phyloP scores from a whole-genome alignment of 1,140 invertebrate species.

The Gryon sp. region DNA sequence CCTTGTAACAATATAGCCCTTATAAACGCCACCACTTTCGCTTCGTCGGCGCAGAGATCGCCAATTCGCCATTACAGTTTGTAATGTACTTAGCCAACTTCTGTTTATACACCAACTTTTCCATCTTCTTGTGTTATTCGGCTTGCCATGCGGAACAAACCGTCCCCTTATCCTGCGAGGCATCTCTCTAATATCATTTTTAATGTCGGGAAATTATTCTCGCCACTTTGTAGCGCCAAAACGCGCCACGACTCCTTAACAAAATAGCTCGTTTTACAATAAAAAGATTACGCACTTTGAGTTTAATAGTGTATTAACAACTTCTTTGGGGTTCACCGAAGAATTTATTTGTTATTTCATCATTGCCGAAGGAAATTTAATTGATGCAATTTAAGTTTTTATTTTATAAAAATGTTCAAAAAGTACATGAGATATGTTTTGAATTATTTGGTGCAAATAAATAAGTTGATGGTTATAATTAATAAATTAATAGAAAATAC shows the following conservation, averaged over 20 bases:
- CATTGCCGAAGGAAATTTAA: too few relatives aligned
- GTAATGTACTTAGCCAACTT: conserved; percentile 80
- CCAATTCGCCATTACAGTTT: conserved; percentile 78
- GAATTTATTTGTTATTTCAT: too few relatives aligned
- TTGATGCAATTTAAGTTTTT: too few relatives aligned
- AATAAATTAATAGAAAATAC: too few relatives aligned
- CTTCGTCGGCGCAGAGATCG: conserved; percentile 63
- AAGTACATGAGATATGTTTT: too few relatives aligned
- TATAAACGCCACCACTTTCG: conserved; percentile 74
- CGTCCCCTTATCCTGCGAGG: conserved; percentile 71
- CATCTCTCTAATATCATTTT: conserved; percentile 76
- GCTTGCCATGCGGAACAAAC: conserved; percentile 64
- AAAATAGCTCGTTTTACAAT: conserved; percentile 34
- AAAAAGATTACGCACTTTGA: too few relatives aligned
- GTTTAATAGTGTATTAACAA: conserved; percentile 35
- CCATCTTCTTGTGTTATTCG: too few relatives aligned
- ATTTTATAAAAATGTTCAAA: too few relatives aligned
- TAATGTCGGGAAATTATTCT: conserved; percentile 78
- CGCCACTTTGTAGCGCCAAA: conserved; percentile 42
- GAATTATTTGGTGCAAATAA: too few relatives aligned
- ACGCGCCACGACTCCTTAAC: conserved; percentile 34
- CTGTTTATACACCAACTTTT: conserved; percentile 80
- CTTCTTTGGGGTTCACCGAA: too few relatives aligned
- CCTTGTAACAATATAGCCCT: conserved; percentile 78
- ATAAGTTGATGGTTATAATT: too few relatives aligned